Conservation (phyloP, 2,113 vertebrate species). For the Brevimyrus niger region DNA sequence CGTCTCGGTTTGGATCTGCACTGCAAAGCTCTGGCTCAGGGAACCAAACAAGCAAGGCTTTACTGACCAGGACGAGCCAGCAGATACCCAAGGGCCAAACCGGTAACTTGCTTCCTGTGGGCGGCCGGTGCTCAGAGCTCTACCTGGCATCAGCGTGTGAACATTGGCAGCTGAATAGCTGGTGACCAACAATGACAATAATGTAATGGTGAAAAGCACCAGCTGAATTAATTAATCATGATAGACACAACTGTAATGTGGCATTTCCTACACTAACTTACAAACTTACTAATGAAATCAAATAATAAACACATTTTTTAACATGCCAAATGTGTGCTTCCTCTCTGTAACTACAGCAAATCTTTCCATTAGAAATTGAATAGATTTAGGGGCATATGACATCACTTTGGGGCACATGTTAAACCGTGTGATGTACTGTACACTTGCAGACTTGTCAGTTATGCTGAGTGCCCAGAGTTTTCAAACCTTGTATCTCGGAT, state of each 20-base stretch:
- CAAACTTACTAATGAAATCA: not conserved
- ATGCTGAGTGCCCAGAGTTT: not conserved
- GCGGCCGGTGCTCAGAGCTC: not conserved
- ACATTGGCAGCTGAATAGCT: not conserved
- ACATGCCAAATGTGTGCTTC: not conserved
- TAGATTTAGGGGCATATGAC: not conserved
- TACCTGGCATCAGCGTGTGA: not conserved
- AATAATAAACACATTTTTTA: not conserved
- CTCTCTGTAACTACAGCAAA: not conserved
- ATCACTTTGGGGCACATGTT: not conserved
- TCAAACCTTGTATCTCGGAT: not conserved
- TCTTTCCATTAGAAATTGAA: not conserved
- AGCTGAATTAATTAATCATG: not conserved
- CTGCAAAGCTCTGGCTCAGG: not conserved
- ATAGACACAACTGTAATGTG: not conserved
- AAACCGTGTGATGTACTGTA: not conserved
- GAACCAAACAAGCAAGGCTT: not conserved
- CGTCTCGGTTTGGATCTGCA: not conserved
- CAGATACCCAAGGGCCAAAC: not conserved
- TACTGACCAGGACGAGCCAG: not conserved
- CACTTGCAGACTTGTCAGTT: not conserved
- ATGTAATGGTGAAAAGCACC: not conserved
- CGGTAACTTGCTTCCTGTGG: not conserved
- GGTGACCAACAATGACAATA: not conserved
- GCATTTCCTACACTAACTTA: not conserved